Base-by-base conservation (phyloP, 2,888 invertebrate species). In the Aradus depressus region DNA sequence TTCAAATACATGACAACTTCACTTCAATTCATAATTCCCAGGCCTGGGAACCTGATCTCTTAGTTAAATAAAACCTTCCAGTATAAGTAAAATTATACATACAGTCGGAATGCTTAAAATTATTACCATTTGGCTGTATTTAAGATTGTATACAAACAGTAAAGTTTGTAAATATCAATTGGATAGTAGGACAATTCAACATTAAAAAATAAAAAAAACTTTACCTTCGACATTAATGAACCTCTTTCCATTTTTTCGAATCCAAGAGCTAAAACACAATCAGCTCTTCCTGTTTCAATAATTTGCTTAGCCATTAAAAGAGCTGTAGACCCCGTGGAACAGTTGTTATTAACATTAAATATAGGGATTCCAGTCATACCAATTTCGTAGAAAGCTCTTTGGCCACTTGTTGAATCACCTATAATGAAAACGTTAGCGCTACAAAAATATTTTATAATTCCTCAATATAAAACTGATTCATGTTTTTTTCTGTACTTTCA, bases 171-270 rank as follows among this genome's bases (percentile, higher is more conserved):
- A n/a, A n/a, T n/a, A n/a, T n/a, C n/a, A n/a, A n/a, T n/a, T n/a
- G n/a, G n/a, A n/a, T n/a, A n/a, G n/a, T n/a, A n/a, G n/a, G n/a
- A n/a, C n/a, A n/a, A n/a, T n/a, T n/a, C n/a, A n/a, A n/a, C n/a
- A n/a, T n/a, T n/a, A n/a, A n/a, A n/a, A n/a, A n/a, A n/a, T n/a
- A n/a, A n/a, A n/a, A n/a, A n/a, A n/a, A n/a, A n/a, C n/a, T n/a
- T n/a, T 68, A 81, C 86, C 68, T 81, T 83, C 0, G 79, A 69
- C 12, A 77, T 71, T 10, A 98, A 72, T 1, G 96, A 92, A 0
- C 97, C 97, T 12, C 80, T 76, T 60, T 93, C 83, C 98, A 98
- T 98, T 70, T 96, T 97, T 66, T 98, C 98, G 68, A 98, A 98
- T 3, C 98, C 98, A 25, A 96, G 70, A 1, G 95, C 96, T 51